Evolutionary conservation across 1,140 invertebrate genomes (phyloP).

Genomic region (Drosophila melanogaster): DNA sequence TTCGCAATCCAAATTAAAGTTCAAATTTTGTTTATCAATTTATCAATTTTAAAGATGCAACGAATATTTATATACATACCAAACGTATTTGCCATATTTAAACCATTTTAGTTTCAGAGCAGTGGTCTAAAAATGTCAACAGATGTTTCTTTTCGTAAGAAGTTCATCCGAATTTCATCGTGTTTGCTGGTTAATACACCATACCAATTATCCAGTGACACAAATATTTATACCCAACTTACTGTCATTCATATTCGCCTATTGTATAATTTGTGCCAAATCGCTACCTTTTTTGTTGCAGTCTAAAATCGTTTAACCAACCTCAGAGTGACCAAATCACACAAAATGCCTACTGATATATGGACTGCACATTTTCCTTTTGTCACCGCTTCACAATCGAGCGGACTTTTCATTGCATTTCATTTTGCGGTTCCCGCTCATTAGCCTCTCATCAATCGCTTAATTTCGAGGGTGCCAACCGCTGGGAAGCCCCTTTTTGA

Average conservation of each 20-base stretch:
- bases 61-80: too few relatives aligned
- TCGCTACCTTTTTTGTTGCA: not conserved
- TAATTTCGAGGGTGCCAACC: conserved; percentile 22
- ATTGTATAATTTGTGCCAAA: not conserved
- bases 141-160: too few relatives aligned
- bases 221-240: too few relatives aligned
- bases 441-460: conserved; percentile 39
- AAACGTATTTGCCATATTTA: too few relatives aligned
- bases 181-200: too few relatives aligned
- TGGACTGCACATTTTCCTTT: conserved; percentile 10
- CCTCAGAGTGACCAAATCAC: conserved; percentile 15
- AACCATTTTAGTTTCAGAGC: too few relatives aligned
- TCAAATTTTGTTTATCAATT: too few relatives aligned
- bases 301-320: not conserved
- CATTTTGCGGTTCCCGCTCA: conserved; percentile 30
- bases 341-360: conserved; percentile 5
- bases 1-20: too few relatives aligned
- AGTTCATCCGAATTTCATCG: too few relatives aligned
- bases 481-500: not conserved
- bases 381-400: conserved; percentile 11
- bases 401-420: conserved; percentile 7
- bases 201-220: too few relatives aligned
- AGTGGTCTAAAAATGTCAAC: too few relatives aligned
- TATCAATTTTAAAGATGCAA: too few relatives aligned
- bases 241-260: not conserved